Base-by-base conservation (phyloP, 2,888 invertebrate species). In the Drosophila merina region DNA sequence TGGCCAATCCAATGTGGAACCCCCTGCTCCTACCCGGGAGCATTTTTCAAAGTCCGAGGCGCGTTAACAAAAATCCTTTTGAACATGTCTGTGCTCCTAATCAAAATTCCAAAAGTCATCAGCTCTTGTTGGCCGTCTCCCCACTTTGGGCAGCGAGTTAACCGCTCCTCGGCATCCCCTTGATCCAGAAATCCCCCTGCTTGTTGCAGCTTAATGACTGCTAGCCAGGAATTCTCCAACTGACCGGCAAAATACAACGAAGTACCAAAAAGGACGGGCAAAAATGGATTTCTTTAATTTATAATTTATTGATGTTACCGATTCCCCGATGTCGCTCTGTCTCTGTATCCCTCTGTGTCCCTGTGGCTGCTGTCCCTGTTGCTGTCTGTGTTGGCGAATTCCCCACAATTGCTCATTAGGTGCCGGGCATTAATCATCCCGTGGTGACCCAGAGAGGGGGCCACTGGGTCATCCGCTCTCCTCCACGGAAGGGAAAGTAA, bases 231-330 rank as follows among this genome's bases (percentile, higher is more conserved):
- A 84, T 84, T 88, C 86, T 84, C 75, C 75, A 80, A 77, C 67
- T 72, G 74, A 77, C 84, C 56, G 20, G 44, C 44, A 38, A 50
- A 36, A 26, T 49, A 49, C 62, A 50, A 52, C 26, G 66, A 38
- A 42, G 54, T 55, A 60, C 14, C 31, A n/a, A 36, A 5, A 36
- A 12, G 36, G 36, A 12, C 12, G 36, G 51, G 42, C 57, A 38
- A 56, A 88, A 84, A 83, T 88, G 88, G 84, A 80, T 88, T 88
- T 84, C 88, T 86, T 84, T 84, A 88, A 84, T 84, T 84, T 84
- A 83, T 84, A 88, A 84, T 84, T 84, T 84, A 84, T 84, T 84
- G 84, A 84, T 88, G 86, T 84, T 74, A 86, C 86, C 83, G 83
- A 87, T 77, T 68, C 63, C 58, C 74, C 42, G 49, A 31, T 48